Evolutionary conservation across 2,113 vertebrate genomes (phyloP), one percentile per base, ranked within the genome.

Genomic region (Mixornis gularis): DNA sequence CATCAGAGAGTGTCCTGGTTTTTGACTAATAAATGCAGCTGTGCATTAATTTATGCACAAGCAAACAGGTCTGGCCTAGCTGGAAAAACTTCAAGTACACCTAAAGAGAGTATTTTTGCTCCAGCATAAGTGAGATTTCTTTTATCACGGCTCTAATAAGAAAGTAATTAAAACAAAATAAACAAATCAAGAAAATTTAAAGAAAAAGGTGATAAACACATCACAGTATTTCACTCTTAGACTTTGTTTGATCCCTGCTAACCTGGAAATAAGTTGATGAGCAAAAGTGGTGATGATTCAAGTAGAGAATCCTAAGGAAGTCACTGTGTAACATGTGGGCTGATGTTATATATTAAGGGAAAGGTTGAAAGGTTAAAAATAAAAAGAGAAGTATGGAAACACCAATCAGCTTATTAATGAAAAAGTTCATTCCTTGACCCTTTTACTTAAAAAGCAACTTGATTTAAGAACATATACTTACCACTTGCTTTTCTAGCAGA

Each of bases 401-500:
- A 74, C 3, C 22, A 6, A 25, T 59, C 49, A 89, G 20, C 29
- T 63, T 26, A 34, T 51, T 7, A 60, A 68, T 3, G 18, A 48
- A 41, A 21, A 64, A 13, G 53, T 32, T 40, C 5, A 18, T 49
- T 63, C 34, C 58, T 34, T 58, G 25, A 29, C 5, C 3, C 25
- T 86, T 81, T 51, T 8, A 81, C 19, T 69, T 81, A 38, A 85
- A 79, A 74, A 36, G 6, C 20, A 85, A 32, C 32, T 72, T 51
- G 53, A 87, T 36, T 70, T 66, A 32, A 79, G 52, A 81, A 38
- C 14, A 18, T 13, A 17, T 11, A 94, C 97, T 95, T 96, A 99
- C 99, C 97, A 98, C 97, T 96, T 99, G 98, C 89, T 97, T 97
- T 96, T 99, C 98, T 84, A 99, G 96, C 44, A 96, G 85, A 60